Evolutionary conservation across 1,140 invertebrate species (phyloP), one percentile per base, ranked within the genome.

Genomic region (Drosophila novamexicana): DNA sequence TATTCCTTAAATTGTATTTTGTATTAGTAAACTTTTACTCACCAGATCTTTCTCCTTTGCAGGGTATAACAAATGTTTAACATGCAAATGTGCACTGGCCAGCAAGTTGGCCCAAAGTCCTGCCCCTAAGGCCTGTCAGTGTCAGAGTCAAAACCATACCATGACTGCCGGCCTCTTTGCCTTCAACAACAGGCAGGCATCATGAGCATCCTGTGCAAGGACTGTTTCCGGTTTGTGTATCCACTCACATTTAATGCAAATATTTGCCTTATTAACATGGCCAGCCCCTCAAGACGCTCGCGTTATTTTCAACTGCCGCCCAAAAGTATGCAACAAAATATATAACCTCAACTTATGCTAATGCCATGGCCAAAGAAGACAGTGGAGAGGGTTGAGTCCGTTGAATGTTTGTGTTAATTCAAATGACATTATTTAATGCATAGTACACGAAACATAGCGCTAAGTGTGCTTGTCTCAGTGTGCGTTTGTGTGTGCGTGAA

Each of bases 391-490:
- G 49, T 1, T 9, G 10, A 37, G 47, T 18, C 22, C 40, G 34
- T 40, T 74, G 39, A 49, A 52, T 54, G 65, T 59, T 71, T 77
- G 83, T 89, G 83, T 89, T 88, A 88, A 88, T 83, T 83, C 83
- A 63, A 88, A 88, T 74, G 79, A 83, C 84, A 88, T 88, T 88
- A 88, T 88, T 88, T 88, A 88, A 88, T 89, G 83, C 83, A 78
- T 65, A 75, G 84, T 73, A 83, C 83, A 88, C 82, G 78, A 73
- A 80, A 77, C 53, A 39, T 14, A n/a, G 57, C 36, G n/a, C 39
- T 44, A 44, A 63, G 44, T 50, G 16, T 29, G 22, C 22, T 29
- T 29, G 22, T 39, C 7, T 42, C 22, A 44, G 42, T 40, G n/a
- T 58, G 42, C 44, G 42, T 39, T 16, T 62, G 16, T 50, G 66